phyloP scores from a whole-genome alignment of 2,888 invertebrate species.

The Ptilodon capucinus region DNA sequence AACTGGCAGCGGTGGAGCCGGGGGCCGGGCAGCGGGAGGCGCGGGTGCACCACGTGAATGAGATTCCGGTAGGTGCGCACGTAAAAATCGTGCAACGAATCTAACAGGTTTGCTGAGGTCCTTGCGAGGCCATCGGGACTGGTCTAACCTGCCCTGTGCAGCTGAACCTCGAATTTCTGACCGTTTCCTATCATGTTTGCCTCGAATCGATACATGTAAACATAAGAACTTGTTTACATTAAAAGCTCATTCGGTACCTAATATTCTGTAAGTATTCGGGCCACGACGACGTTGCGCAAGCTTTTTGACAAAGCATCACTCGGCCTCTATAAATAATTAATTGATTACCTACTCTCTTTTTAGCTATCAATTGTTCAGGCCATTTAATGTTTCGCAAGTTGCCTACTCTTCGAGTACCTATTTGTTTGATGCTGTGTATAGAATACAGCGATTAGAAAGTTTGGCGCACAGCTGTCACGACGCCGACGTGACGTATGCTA shows the following conservation, averaged over 20 bases:
- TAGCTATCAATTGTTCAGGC: conserved; percentile 64
- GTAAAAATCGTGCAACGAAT: conserved; percentile 83
- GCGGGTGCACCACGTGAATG: conserved; percentile 77
- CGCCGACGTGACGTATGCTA: conserved; percentile 73
- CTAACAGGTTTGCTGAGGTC: conserved; percentile 82
- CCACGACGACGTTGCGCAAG: conserved; percentile 41
- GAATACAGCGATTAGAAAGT: conserved; percentile 79
- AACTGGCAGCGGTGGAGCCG: conserved; percentile 64
- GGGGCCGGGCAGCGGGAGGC: conserved; percentile 55
- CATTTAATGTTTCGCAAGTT: conserved; percentile 71
- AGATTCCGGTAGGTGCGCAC: conserved; percentile 82
- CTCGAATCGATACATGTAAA: conserved; percentile 55
- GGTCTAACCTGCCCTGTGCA: conserved; percentile 81
- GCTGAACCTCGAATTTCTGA: conserved; percentile 78
- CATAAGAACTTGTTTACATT: conserved; percentile 51
- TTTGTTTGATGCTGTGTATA: conserved; percentile 64
- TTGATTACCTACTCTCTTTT: conserved; percentile 58
- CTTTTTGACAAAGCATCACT: conserved; percentile 46
- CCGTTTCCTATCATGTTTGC: conserved; percentile 73
- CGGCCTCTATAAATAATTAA: conserved; percentile 66
- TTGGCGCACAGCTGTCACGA: conserved; percentile 76
- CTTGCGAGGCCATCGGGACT: conserved; percentile 82
- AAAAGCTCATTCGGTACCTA: conserved; percentile 28
- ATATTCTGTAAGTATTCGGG: conserved; percentile 28
- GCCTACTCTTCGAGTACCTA: conserved; percentile 59